These are phyloP conservation scores for Morphnarchus princeps DNA, from an alignment of 2,113 vertebrate genomes.

Conservation along the genomic window DNA sequence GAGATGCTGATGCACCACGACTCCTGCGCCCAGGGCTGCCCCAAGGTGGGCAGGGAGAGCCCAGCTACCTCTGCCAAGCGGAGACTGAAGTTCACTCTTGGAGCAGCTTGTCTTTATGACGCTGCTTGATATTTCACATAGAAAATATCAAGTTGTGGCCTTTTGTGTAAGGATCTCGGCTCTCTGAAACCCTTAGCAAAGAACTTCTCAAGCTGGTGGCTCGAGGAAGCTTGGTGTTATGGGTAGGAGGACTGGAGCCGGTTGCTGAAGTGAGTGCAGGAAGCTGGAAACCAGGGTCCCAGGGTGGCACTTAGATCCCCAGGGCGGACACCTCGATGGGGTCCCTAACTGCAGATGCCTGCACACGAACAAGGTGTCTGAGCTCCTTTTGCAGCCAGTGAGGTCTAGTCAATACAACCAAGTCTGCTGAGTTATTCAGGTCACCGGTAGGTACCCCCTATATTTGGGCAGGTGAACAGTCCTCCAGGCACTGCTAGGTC, in stretches of 20 bases:
- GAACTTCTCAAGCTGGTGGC: background rate
- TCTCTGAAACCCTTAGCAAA: background rate
- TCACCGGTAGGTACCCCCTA: background rate
- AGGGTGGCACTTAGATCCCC: background rate
- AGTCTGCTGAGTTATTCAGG: background rate
- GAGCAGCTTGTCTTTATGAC: background rate
- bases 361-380: background rate
- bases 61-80: background rate
- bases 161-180: background rate
- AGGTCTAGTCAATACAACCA: background rate
- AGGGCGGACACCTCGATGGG: fast-evolving
- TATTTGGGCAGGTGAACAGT: background rate
- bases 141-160: background rate
- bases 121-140: background rate
- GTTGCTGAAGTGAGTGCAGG: background rate
- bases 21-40: fast-evolving
- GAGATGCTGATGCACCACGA: background rate
- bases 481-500: background rate
- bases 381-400: background rate
- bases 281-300: background rate
- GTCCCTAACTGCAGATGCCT: background rate
- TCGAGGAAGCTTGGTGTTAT: background rate
- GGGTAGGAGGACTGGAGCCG: background rate
- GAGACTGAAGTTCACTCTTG: background rate
- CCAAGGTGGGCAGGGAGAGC: background rate